Percentiles rank a stretch among this genome's conserved stretches.
phyloP scores from a whole-genome alignment of 2,113 vertebrate genomes.

The Halichoeres trimaculatus region DNA sequence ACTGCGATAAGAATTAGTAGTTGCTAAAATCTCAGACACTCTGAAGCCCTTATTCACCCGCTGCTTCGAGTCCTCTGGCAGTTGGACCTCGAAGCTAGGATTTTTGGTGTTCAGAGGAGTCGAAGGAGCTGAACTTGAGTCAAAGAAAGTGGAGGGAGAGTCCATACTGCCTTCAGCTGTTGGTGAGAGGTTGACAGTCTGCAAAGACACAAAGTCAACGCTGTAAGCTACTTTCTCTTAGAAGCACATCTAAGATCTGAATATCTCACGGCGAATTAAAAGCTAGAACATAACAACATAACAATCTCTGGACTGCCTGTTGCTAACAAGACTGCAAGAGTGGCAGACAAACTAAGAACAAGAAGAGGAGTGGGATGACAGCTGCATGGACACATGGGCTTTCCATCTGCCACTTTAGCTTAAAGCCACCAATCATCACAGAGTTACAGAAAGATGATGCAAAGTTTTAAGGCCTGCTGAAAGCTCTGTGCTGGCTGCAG shows the following conservation, averaged over 20 bases:
- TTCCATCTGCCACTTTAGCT: slow-evolving; percentile 26
- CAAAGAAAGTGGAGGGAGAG: slow-evolving; percentile 83
- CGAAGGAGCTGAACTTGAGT: slow-evolving; percentile 82
- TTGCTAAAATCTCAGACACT: slow-evolving; percentile 85
- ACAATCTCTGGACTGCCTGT: slow-evolving; percentile 1
- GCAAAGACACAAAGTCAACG: slow-evolving; percentile 65
- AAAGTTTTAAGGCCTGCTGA: background rate
- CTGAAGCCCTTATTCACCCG: slow-evolving; percentile 92
- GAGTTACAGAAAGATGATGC: background rate
- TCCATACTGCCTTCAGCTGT: slow-evolving; percentile 88
- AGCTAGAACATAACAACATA: slow-evolving; percentile 3
- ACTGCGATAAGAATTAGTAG: slow-evolving; percentile 69
- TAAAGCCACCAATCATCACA: background rate
- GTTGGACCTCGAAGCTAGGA: slow-evolving; percentile 86
- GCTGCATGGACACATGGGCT: slow-evolving; percentile 39
- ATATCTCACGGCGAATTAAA: slow-evolving; percentile 4
- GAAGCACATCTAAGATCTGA: background rate
- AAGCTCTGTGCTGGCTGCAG: too few relatives aligned
- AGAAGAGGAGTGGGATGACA: slow-evolving; percentile 17
- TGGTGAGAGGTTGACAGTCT: slow-evolving; percentile 92
- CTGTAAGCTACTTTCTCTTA: background rate
- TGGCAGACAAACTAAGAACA: slow-evolving; percentile 4
- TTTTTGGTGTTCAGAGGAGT: slow-evolving; percentile 86
- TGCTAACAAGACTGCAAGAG: background rate
- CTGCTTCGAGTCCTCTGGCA: slow-evolving; percentile 89